Evolutionary conservation across 2,113 vertebrate genomes (phyloP), one percentile per base, ranked within the genome.

Genomic region (Varanus komodoensis): DNA sequence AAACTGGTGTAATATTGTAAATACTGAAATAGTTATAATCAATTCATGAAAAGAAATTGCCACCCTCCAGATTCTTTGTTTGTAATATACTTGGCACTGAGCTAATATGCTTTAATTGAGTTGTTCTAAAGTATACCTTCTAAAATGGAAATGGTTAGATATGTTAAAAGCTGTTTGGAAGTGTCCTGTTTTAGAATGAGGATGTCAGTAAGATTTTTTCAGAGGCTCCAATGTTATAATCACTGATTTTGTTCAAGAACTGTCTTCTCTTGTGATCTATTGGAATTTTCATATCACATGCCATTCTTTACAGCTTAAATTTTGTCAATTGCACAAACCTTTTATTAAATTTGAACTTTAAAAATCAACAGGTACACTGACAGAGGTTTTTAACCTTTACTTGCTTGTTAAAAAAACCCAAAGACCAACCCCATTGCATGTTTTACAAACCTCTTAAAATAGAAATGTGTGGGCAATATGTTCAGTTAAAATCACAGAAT

Each of bases 111-210:
- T 69, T 88, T 88, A 88, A 88, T 87, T 95, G 93, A 90, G 87
- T 92, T 92, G 82, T 79, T 90, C 94, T 81, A 95, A 90, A 95
- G 92, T 94, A 92, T 84, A 95, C 92, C 91, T 93, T 86, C 79
- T 87, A 92, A 91, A 95, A 96, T 94, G 95, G 96, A 95, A 67
- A 91, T n/a, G 92, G 34, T 88, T 93, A 95, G 95, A 95, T 89
- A 91, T 84, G 94, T 92, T 79, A 93, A 93, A 94, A 95, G 84
- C 85, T 90, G 32, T 94, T 87, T 86, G 92, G 91, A 68, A 86
- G 52, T 87, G 84, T 86, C 90, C 48, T 90, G 73, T 95, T 86
- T 92, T 87, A 52, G n/a, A 61, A 25, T 38, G 64, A 91, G 57
- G 67, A 96, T 95, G 81, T 91, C 68, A 92, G 94, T 77, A 95